Evolutionary conservation across 2,888 invertebrate species (phyloP).

Genomic region (Trichogramma evanescens): DNA sequence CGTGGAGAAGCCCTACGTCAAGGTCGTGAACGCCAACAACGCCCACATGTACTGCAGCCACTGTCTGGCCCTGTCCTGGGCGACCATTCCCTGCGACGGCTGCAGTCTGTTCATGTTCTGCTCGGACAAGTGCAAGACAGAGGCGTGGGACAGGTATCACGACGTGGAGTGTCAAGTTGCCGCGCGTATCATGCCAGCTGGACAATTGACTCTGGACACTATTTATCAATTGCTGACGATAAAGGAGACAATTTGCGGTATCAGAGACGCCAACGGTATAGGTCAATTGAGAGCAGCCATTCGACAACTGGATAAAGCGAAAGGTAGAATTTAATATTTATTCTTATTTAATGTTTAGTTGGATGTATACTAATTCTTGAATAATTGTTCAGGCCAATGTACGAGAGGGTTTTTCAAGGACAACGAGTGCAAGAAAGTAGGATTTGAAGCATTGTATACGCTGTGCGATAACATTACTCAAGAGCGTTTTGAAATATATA

Average conservation of each 20-base stretch:
- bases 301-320: background rate
- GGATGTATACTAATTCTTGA: too few relatives aligned
- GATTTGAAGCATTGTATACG: too few relatives aligned
- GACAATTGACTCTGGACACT: too few relatives aligned
- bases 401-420: too few relatives aligned
- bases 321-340: background rate
- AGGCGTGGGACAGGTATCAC: constrained; percentile 65
- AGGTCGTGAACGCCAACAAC: constrained; percentile 53
- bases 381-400: too few relatives aligned
- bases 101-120: constrained; percentile 65
- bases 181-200: background rate
- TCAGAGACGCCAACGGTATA: background rate
- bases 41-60: constrained; percentile 59
- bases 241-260: background rate
- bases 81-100: constrained; percentile 57
- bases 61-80: constrained; percentile 57
- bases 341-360: too few relatives aligned
- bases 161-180: constrained; percentile 59
- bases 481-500: too few relatives aligned
- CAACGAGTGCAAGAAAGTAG: too few relatives aligned
- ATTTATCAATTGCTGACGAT: too few relatives aligned
- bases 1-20: constrained; percentile 68
- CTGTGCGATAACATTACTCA: too few relatives aligned
- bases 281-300: background rate
- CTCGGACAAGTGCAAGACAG: constrained; percentile 55